A percentile compares a stretch with the other conserved stretches of the same genome.
Evolutionary conservation across 35 echinoderm and acorn worm species (phyloP).

Genomic region (Diadema setosum): DNA sequence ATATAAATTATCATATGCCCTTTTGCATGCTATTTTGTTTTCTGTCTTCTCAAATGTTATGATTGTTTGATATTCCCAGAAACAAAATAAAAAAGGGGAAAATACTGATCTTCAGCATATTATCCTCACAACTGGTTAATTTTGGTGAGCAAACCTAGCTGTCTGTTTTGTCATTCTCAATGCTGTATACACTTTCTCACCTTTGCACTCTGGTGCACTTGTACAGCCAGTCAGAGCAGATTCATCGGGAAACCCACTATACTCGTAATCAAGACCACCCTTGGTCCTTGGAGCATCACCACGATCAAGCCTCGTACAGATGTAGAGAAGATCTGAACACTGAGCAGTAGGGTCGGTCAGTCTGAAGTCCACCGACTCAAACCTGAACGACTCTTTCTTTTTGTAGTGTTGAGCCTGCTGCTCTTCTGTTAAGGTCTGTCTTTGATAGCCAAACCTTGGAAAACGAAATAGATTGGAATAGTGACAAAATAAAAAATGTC

Average conservation of each 20-base stretch:
- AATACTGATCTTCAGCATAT: no score
- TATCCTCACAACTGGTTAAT: no score
- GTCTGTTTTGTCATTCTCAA: no score
- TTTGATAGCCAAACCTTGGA: background rate
- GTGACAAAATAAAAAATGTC: background rate
- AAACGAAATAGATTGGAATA: background rate
- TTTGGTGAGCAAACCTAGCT: no score
- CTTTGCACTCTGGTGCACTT: constrained; percentile 58
- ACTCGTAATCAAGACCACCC: constrained; percentile 33
- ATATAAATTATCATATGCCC: no score
- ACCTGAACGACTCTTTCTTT: constrained; percentile 31
- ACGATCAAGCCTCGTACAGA: constrained; percentile 43
- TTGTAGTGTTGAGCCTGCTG: background rate
- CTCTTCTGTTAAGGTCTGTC: background rate
- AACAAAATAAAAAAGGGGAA: no score
- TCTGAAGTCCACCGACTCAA: constrained; percentile 7
- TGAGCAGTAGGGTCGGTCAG: constrained; percentile 22
- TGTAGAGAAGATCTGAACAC: constrained; percentile 15
- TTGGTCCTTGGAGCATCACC: constrained; percentile 13
- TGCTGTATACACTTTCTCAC: no score
- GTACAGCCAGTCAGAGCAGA: constrained; percentile 58
- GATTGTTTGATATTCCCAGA: no score
- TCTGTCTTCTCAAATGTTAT: no score
- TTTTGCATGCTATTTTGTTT: no score
- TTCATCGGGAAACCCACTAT: constrained; percentile 24